Evolutionary conservation across 2,888 invertebrate species (phyloP).

Genomic region (Scaptomyza polygonia): DNA sequence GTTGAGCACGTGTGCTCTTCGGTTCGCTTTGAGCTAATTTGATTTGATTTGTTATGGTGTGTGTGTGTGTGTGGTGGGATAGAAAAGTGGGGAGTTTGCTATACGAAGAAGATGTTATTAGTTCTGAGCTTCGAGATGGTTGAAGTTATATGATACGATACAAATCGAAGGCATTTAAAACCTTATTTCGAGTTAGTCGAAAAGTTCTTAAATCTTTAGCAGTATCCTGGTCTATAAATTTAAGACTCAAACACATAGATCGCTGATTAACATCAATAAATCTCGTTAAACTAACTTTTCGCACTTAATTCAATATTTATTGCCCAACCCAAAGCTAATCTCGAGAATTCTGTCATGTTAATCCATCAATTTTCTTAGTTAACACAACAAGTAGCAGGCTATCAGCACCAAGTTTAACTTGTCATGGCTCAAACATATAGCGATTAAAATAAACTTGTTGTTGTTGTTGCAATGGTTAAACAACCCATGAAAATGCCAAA

Average conservation of each 20-base stretch:
- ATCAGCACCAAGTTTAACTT: constrained; percentile 12
- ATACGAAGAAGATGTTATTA: too few species aligned
- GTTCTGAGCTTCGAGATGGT: too few species aligned
- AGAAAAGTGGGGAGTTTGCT: too few species aligned
- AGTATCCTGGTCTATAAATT: too few species aligned
- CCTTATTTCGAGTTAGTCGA: too few species aligned
- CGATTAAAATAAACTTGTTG: constrained; percentile 22
- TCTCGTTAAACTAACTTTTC: not conserved
- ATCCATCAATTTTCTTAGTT: constrained; percentile 12
- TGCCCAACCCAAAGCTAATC: not conserved
- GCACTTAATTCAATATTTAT: not conserved
- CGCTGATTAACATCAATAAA: not conserved
- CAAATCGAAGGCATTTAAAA: too few species aligned
- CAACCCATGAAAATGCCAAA: constrained; percentile 66
- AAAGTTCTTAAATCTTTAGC: not conserved
- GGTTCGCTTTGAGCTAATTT: not conserved
- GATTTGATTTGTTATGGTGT: not conserved
- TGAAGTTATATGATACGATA: too few species aligned
- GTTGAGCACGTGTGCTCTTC: not conserved
- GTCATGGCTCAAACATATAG: not conserved
- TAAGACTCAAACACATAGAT: too few species aligned
- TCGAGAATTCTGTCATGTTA: not conserved
- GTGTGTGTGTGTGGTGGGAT: not conserved
- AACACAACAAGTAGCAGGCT: constrained; percentile 4
- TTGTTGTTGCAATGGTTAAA: constrained; percentile 42